Conservation (phyloP, 1,140 invertebrate genomes). For the Ceratitis capitata region DNA sequence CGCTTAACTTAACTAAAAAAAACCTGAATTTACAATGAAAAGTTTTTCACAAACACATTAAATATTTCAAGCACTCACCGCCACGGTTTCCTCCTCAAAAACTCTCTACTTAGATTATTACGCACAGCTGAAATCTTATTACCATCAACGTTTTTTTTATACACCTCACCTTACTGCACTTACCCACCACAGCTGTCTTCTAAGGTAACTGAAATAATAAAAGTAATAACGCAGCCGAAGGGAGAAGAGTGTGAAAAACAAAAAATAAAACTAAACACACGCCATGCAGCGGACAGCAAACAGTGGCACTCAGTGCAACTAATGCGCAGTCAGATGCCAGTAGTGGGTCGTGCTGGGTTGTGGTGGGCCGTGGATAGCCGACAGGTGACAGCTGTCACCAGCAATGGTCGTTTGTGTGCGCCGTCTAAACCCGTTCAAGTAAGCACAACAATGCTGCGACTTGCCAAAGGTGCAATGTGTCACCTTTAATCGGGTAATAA, state of each 20-base stretch:
- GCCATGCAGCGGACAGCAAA: background rate
- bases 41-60: background rate
- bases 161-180: background rate
- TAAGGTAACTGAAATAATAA: background rate
- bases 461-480: slow-evolving; percentile 16
- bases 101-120: background rate
- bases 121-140: background rate
- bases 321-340: background rate
- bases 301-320: no score
- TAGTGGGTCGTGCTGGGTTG: background rate
- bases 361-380: background rate
- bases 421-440: background rate
- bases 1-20: no score
- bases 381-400: background rate
- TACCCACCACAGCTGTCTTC: background rate
- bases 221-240: no score
- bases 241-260: no score
- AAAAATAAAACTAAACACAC: no score
- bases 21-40: no score
- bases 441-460: background rate
- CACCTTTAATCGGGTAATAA: slow-evolving; percentile 25
- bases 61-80: background rate
- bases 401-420: background rate
- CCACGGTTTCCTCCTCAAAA: background rate
- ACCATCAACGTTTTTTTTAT: background rate